Percentiles rank a stretch among this genome's conserved stretches.
These are phyloP conservation scores for Elgaria multicarinata DNA, from an alignment of 2,113 vertebrate genomes.

Conservation along the genomic window DNA sequence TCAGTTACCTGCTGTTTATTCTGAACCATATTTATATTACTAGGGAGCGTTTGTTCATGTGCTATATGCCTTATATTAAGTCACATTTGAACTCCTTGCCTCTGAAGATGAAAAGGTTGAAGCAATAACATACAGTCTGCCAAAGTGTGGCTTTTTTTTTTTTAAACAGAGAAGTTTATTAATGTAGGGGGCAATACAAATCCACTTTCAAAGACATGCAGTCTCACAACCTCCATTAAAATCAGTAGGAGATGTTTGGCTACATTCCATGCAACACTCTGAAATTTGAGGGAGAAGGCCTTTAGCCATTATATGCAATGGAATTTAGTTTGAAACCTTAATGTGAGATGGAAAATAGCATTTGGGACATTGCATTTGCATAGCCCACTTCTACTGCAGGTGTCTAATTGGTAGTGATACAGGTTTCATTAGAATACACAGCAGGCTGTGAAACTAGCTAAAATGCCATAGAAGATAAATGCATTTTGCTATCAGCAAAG, in stretches of 20 bases:
- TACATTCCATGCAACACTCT: constrained; percentile 25
- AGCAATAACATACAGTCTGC: constrained; percentile 52
- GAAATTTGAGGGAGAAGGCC: constrained; percentile 47
- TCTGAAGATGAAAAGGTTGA: constrained; percentile 60
- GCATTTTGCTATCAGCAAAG: constrained; percentile 53
- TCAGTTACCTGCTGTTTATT: constrained; percentile 39
- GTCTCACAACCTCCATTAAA: constrained; percentile 52
- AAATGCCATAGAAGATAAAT: constrained; percentile 53
- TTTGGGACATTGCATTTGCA: constrained; percentile 58
- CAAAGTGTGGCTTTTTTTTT: constrained; percentile 1
- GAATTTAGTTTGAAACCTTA: constrained; percentile 66
- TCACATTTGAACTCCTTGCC: constrained; percentile 65
- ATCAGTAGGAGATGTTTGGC: constrained; percentile 29
- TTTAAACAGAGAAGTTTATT: constrained; percentile 5
- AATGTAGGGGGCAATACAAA: constrained; percentile 32
- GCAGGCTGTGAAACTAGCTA: constrained; percentile 57
- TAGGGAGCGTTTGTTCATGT: constrained; percentile 58
- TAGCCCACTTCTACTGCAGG: constrained; percentile 61
- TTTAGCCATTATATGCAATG: constrained; percentile 52
- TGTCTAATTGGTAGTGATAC: constrained; percentile 67
- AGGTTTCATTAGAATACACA: constrained; percentile 65
- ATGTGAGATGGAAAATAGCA: constrained; percentile 59
- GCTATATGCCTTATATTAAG: constrained; percentile 57
- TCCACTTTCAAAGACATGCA: constrained; percentile 25
- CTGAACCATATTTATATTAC: constrained; percentile 34